Conservation (phyloP, 2,888 invertebrate species). For the Vesta saturnalis region DNA sequence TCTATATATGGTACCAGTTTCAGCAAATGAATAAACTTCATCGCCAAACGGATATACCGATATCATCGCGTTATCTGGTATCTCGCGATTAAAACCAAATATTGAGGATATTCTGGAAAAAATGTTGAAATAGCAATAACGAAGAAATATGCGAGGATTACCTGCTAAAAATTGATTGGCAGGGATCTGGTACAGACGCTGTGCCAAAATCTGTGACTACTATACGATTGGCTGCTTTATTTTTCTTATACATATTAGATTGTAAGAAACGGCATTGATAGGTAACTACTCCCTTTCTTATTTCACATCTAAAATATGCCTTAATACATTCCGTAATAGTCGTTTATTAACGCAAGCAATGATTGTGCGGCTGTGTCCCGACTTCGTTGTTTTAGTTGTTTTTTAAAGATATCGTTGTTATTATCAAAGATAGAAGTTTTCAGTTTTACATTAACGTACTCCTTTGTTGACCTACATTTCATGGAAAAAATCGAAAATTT, state of each 20-base stretch:
- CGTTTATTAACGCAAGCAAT: no score
- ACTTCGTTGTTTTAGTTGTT: no score
- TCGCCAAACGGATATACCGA: slow-evolving; percentile 91
- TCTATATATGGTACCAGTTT: slow-evolving; percentile 82
- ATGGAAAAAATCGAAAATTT: no score
- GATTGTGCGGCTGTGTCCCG: no score
- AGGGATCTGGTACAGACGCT: slow-evolving; percentile 60
- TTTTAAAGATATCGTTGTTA: no score
- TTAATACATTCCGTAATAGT: no score
- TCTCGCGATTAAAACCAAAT: slow-evolving; percentile 72
- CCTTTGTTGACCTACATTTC: no score
- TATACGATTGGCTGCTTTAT: slow-evolving; percentile 80
- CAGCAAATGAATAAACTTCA: slow-evolving; percentile 87
- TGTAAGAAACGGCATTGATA: slow-evolving; percentile 70
- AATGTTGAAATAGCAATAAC: no score
- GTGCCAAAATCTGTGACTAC: slow-evolving; percentile 76
- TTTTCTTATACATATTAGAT: slow-evolving; percentile 70
- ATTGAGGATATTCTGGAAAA: slow-evolving; percentile 58
- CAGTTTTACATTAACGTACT: no score
- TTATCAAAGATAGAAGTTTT: no score
- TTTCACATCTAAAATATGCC: slow-evolving; percentile 72
- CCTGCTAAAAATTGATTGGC: slow-evolving; percentile 73
- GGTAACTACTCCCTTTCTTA: slow-evolving; percentile 76
- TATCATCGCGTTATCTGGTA: slow-evolving; percentile 90
- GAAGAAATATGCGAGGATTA: slow-evolving; percentile 38